Conservation (phyloP, 2,113 vertebrate genomes). For the Siniperca knerii region DNA sequence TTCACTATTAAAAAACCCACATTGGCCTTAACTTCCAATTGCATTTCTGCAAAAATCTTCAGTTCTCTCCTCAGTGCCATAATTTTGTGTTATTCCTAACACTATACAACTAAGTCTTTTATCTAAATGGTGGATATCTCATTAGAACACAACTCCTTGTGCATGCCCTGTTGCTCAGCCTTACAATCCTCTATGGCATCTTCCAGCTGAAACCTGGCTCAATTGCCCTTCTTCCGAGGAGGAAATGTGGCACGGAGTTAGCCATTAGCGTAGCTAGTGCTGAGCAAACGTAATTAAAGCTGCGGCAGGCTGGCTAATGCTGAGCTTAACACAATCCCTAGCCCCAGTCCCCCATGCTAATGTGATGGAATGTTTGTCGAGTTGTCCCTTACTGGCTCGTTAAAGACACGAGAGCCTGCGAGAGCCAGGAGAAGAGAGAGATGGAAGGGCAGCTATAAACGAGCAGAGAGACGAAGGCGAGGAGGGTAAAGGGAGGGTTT, state of each 20-base stretch:
- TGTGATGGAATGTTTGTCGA: constrained; percentile 68
- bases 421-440: constrained; percentile 8
- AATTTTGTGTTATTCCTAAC: background rate
- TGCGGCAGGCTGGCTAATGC: constrained; percentile 60
- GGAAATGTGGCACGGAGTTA: constrained; percentile 50
- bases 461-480: background rate
- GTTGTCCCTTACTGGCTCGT: constrained; percentile 70
- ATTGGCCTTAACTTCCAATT: background rate
- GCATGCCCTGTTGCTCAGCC: constrained; percentile 19
- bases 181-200: constrained; percentile 26
- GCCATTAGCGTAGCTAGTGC: constrained; percentile 62
- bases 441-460: constrained; percentile 8
- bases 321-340: constrained; percentile 72
- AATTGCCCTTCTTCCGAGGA: constrained; percentile 15
- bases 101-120: background rate
- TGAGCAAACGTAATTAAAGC: constrained; percentile 77
- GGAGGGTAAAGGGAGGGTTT: background rate
- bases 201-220: constrained; percentile 33
- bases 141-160: background rate
- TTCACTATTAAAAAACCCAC: background rate
- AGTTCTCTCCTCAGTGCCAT: background rate
- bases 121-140: background rate
- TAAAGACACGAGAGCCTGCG: constrained; percentile 42
- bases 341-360: constrained; percentile 60
- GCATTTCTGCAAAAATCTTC: background rate